Percentiles rank a stretch among this genome's conserved stretches.
phyloP scores from a whole-genome alignment of 2,888 invertebrate species.

The Ganaspis brasiliensis region DNA sequence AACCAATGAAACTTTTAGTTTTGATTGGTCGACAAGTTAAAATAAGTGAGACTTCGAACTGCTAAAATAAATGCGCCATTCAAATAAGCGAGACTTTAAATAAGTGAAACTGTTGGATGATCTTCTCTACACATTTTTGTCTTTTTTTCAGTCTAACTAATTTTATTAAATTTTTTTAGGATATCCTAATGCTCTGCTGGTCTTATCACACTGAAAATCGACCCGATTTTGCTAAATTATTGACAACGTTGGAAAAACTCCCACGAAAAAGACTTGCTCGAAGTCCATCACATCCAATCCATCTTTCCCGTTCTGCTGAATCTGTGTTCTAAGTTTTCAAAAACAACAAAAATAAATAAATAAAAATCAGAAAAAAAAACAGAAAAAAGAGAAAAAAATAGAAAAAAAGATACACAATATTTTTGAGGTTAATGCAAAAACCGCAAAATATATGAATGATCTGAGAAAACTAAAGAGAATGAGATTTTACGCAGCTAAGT shows the following conservation, averaged over 20 bases:
- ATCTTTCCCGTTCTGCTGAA: constrained; percentile 97
- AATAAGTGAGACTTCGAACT: too few species aligned
- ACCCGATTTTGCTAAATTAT: constrained; percentile 93
- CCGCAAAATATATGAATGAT: not conserved
- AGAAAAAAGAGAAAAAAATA: constrained; percentile 34
- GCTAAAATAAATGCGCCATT: too few species aligned
- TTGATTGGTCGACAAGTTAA: too few species aligned
- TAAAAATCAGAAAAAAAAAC: constrained; percentile 3
- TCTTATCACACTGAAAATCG: constrained; percentile 92
- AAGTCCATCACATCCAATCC: constrained; percentile 98
- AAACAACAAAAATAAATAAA: constrained; percentile 32
- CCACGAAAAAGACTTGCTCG: constrained; percentile 97
- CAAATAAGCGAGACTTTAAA: too few species aligned
- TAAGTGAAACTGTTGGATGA: too few species aligned
- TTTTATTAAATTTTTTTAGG: constrained; percentile 82
- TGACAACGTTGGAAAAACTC: constrained; percentile 93
- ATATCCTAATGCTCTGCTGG: constrained; percentile 98
- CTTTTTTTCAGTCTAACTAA: constrained; percentile 33
- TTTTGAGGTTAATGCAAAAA: too few species aligned
- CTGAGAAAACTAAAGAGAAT: constrained; percentile 1
- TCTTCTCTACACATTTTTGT: constrained; percentile 3
- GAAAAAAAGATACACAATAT: too few species aligned
- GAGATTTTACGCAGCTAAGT: constrained; percentile 63
- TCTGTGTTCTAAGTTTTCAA: constrained; percentile 89
- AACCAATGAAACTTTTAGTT: too few species aligned